Conservation (phyloP, 2,113 vertebrate species). For the Irena cyanogastra region DNA sequence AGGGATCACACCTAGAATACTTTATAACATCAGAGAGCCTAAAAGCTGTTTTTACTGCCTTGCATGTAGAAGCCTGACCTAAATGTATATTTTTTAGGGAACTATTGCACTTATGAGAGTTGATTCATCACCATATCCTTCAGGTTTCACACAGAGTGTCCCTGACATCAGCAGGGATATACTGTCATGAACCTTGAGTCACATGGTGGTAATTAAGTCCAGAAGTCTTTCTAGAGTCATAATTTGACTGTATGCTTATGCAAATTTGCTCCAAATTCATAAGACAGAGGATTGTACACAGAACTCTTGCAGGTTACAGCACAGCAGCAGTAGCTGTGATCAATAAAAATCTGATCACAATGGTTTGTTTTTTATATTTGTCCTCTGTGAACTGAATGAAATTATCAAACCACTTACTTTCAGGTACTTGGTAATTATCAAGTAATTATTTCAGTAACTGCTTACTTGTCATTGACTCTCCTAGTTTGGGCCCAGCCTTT, state of each 20-base stretch:
- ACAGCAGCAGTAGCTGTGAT: not conserved
- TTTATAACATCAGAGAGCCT: not conserved
- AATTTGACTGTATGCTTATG: not conserved
- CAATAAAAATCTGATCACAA: not conserved
- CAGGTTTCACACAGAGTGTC: not conserved
- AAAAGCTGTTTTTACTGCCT: not conserved
- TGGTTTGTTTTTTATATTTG: not conserved
- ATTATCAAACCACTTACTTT: not conserved
- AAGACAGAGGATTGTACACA: not conserved
- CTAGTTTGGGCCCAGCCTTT: not conserved
- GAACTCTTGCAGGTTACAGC: not conserved
- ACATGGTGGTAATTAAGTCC: not conserved
- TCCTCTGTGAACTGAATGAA: not conserved
- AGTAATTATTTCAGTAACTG: not conserved
- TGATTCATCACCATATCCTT: not conserved
- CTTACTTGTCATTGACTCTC: not conserved
- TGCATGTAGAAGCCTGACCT: not conserved
- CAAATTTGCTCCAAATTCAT: not conserved
- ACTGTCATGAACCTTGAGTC: not conserved
- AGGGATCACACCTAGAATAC: not conserved
- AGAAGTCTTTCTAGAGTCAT: not conserved
- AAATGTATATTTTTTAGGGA: not conserved
- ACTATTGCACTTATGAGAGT: not conserved
- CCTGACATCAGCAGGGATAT: not conserved
- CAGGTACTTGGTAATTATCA: not conserved